These are phyloP conservation scores for Caenorhabditis virilis DNA, from an alignment of 2,888 invertebrate genomes.

Conservation along the genomic window DNA sequence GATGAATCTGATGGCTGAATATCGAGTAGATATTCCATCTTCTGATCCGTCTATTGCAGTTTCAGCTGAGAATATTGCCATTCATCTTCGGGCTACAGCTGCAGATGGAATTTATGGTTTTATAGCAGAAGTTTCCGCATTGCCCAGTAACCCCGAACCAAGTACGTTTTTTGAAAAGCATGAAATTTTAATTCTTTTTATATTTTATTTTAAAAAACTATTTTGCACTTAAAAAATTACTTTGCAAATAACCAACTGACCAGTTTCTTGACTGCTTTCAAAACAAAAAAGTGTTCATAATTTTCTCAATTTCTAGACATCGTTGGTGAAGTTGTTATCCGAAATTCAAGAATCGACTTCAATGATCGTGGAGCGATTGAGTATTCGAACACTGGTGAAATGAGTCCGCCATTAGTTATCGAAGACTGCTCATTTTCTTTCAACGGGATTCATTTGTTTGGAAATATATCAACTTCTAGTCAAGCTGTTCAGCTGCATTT, in stretches of 20 bases:
- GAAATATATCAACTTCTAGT: conserved; percentile 88
- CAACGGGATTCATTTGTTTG: conserved; percentile 88
- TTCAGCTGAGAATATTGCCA: conserved; percentile 74
- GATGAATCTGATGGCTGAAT: conserved; percentile 47
- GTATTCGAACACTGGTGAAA: conserved; percentile 55
- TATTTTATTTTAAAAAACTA: too few relatives aligned
- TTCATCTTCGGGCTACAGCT: conserved; percentile 90
- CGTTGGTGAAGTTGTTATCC: conserved; percentile 57
- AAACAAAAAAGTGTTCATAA: too few relatives aligned
- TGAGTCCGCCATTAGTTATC: conserved; percentile 46
- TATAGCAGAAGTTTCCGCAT: conserved; percentile 91
- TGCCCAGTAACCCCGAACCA: conserved; percentile 74
- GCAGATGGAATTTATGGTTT: conserved; percentile 93
- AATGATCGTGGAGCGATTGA: conserved; percentile 65
- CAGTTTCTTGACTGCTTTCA: not conserved
- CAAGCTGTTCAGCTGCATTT: conserved; percentile 85
- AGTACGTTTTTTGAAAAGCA: conserved; percentile 5
- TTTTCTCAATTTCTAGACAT: conserved; percentile 30
- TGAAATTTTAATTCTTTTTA: too few relatives aligned
- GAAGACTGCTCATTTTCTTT: conserved; percentile 80
- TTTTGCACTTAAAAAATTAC: too few relatives aligned
- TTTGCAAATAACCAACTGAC: too few relatives aligned
- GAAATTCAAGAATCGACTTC: conserved; percentile 51
- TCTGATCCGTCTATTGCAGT: conserved; percentile 30
- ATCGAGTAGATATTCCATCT: conserved; percentile 14